Evolutionary conservation across 2,113 vertebrate species (phyloP), one percentile per base, ranked within the genome.

Genomic region (Bagarius yarrelli): DNA sequence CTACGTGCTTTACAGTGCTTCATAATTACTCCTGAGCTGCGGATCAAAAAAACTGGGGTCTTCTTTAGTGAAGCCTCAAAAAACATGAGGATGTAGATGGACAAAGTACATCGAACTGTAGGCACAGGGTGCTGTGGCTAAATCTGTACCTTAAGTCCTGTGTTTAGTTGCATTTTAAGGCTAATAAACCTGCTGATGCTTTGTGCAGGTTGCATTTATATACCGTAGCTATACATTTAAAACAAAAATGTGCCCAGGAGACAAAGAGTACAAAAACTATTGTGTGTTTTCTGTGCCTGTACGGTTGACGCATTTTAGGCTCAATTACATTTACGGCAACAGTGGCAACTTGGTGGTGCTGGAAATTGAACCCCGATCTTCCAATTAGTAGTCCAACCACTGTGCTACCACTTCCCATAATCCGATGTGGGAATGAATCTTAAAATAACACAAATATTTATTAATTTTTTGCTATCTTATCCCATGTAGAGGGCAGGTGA

Each of bases 1-100:
- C 80, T 76, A 47, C 69, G 77, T 67, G 74, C 87, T 83, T 77
- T 87, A 84, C 85, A 83, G 85, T 80, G 44, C 60, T 87, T 91
- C 88, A 89, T 90, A 88, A 91, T 91, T 89, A 88, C 83, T 87
- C 83, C 85, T 88, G 88, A 90, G 83, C 86, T 89, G 80, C 82
- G 77, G 85, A 90, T 88, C 80, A 86, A 86, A 79, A 88, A 85
- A 89, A 91, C 90, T 88, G 90, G 85, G 81, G 74, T 80, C 76
- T 81, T 69, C 69, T 40, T 64, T 34, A 79, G 66, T 76, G 79
- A 87, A 80, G 83, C 87, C 86, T 82, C 86, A 60, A 70, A 74
- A 47, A 81, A 77, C 32, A 55, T 72, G 57, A 25, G 44, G 44
- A 55, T 79, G 27, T 76, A 76, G 71, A 79, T 70, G 76, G 61